phyloP scores from a whole-genome alignment of 2,113 vertebrate genomes.

The Alouatta palliata region DNA sequence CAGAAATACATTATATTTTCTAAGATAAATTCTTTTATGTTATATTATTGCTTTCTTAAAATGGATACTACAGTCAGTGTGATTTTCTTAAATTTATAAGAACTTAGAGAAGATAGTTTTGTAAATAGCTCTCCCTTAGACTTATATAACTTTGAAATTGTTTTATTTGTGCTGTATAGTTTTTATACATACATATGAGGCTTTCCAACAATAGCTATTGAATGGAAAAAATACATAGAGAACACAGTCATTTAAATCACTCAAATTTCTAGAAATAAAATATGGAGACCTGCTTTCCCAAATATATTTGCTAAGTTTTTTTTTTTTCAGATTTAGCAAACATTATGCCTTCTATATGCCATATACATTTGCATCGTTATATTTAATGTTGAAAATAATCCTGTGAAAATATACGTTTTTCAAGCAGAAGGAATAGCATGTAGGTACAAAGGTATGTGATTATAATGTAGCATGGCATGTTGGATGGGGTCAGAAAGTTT shows the following conservation, averaged over 20 bases:
- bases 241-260: background rate
- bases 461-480: background rate
- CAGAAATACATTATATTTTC: background rate
- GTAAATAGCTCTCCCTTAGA: background rate
- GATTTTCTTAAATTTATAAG: background rate
- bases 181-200: background rate
- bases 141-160: slow-evolving; percentile 24
- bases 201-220: background rate
- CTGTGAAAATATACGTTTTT: background rate
- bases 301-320: background rate
- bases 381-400: background rate
- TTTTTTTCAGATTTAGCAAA: slow-evolving; percentile 17
- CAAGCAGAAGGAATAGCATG: background rate
- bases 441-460: background rate
- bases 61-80: background rate
- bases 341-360: background rate
- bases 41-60: background rate
- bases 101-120: slow-evolving; percentile 4
- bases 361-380: background rate
- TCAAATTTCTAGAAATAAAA: slow-evolving; percentile 32
- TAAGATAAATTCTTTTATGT: background rate
- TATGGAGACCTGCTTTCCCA: background rate
- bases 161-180: background rate
- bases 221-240: slow-evolving; percentile 10
- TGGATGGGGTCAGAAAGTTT: background rate